Base-by-base conservation (phyloP, 2,797 vertebrate species). In the Sebastes hubbsi region DNA sequence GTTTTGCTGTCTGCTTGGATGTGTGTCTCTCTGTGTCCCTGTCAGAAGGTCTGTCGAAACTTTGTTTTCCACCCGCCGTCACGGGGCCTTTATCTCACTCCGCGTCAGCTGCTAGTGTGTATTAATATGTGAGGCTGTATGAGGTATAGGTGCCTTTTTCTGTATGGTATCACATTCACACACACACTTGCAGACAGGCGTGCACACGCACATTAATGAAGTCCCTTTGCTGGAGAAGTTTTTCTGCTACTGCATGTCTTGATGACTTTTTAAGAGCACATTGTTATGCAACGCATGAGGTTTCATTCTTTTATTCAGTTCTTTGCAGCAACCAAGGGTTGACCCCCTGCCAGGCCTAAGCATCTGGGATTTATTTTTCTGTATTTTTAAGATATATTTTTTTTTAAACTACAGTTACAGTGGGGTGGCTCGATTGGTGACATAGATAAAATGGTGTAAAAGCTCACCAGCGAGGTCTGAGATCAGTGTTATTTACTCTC, bases 21-120 rank as follows among this genome's bases (percentile, higher is more conserved):
- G 82, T 89, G 72, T 81, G 83, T 89, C 74, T 74, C 61, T 86
- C 78, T 71, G 67, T 74, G 82, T 79, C 63, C 49, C 80, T 75
- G 81, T 89, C 86, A 90, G 52, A 38, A 65, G 78, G 80, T 80
- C 85, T 88, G 86, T 77, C 29, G n/a, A 88, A 89, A 85, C 75
- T 84, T 89, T 86, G 64, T 81, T 85, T 86, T 85, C 58, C 72
- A 42, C 24, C 75, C 78, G 72, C 66, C 58, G 25, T 70, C 75
- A 61, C 65, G 70, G 73, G 46, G 72, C 61, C 61, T 83, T 88
- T 70, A 66, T 87, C 82, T 69, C 27, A 13, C 29, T 64, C 34
- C 1, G 5, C 6, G 14, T 79, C 82, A 52, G 24, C 42, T 25
- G 60, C 70, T 55, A 12, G n/a, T 16, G 25, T 38, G 36, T 13